Evolutionary conservation across 2,888 invertebrate species (phyloP).

Genomic region (Alitta virens): DNA sequence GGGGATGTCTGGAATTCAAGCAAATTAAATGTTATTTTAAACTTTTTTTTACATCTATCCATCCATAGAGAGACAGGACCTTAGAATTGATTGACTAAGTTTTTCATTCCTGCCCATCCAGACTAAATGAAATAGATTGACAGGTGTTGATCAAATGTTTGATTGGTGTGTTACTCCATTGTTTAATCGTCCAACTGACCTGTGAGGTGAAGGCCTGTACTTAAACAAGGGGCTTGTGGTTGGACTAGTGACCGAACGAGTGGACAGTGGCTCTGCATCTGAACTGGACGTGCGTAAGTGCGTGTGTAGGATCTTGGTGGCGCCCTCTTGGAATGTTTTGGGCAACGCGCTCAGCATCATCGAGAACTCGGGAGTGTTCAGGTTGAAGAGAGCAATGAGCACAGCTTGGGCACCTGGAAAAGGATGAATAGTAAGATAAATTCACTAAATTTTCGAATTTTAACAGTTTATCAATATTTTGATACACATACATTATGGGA

Average conservation of each 20-base stretch:
- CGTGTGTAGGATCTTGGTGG: conserved; percentile 53
- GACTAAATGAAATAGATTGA: too few species aligned
- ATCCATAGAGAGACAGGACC: too few species aligned
- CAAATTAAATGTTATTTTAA: too few species aligned
- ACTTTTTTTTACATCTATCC: too few species aligned
- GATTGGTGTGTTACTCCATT: too few species aligned
- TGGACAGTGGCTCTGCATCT: conserved; percentile 46
- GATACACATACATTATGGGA: too few species aligned
- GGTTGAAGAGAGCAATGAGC: conserved; percentile 79
- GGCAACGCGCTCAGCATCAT: conserved; percentile 64
- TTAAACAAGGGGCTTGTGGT: conserved; percentile 5
- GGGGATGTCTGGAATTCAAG: background rate
- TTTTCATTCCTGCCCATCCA: too few species aligned
- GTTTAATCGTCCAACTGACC: too few species aligned
- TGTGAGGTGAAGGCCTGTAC: conserved; percentile 4
- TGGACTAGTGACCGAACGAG: conserved; percentile 39
- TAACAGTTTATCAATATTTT: too few species aligned
- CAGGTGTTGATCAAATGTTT: too few species aligned
- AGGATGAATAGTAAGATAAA: background rate
- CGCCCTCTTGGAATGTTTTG: conserved; percentile 58
- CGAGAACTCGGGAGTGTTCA: conserved; percentile 86
- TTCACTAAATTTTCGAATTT: too few species aligned
- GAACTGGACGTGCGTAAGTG: conserved; percentile 39
- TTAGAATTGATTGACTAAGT: too few species aligned
- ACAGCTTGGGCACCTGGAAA: conserved; percentile 64